A percentile compares a stretch with the other conserved stretches of the same genome.
Conservation (phyloP, 1,140 invertebrate genomes). For the Diorhabda sublineata region DNA sequence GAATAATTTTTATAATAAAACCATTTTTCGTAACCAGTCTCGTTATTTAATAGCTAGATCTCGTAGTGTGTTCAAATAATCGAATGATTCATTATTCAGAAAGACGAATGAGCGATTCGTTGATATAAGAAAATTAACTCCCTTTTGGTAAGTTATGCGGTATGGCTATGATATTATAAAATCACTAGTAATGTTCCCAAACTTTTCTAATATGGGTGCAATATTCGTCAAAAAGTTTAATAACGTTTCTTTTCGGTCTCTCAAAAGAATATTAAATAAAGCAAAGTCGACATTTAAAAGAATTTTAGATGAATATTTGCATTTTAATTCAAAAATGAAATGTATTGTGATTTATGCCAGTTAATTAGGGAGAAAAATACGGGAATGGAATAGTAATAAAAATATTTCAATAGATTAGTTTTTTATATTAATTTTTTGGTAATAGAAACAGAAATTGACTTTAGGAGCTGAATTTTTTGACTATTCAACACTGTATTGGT, state of each 20-base stretch:
- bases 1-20: too few relatives aligned
- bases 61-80: too few relatives aligned
- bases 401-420: constrained; percentile 7
- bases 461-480: too few relatives aligned
- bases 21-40: too few relatives aligned
- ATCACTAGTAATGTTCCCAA: not conserved
- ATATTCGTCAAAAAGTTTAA: constrained; percentile 11
- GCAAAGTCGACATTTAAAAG: constrained; percentile 13
- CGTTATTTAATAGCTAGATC: too few relatives aligned
- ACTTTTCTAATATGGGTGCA: constrained; percentile 1
- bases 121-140: too few relatives aligned
- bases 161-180: not conserved
- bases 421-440: not conserved
- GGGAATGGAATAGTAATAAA: constrained; percentile 14
- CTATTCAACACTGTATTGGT: too few relatives aligned
- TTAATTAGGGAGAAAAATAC: constrained; percentile 18
- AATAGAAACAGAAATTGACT: not conserved
- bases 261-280: constrained; percentile 18
- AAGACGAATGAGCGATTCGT: too few relatives aligned
- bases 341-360: constrained; percentile 22
- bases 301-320: constrained; percentile 20
- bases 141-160: too few relatives aligned
- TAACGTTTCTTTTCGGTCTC: constrained; percentile 13
- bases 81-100: too few relatives aligned
- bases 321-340: constrained; percentile 20